phyloP scores from a whole-genome alignment of 2,888 invertebrate species.

The Portevinia maculata region DNA sequence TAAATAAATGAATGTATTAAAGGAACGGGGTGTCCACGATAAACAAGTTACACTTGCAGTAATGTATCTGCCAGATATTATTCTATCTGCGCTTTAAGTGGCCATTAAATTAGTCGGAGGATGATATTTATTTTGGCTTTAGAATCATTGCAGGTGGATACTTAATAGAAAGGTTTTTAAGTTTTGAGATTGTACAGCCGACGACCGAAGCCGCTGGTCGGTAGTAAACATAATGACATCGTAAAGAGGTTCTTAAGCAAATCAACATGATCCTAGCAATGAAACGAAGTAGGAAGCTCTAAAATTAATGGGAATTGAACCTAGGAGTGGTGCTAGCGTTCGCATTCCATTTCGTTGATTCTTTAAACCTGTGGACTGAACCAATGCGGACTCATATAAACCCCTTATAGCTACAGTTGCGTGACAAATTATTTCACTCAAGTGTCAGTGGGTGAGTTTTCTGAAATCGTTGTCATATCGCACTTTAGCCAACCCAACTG shows the following conservation, averaged over 20 bases:
- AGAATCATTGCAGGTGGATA: constrained; percentile 22
- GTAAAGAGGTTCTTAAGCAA: constrained; percentile 3
- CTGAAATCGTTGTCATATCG: constrained; percentile 8
- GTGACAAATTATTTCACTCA: constrained; percentile 32
- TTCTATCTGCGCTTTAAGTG: constrained; percentile 31
- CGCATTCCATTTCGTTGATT: neutral
- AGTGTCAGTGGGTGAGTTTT: constrained; percentile 22
- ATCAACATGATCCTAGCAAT: constrained; percentile 9
- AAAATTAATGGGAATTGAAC: neutral
- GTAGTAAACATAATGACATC: constrained; percentile 19
- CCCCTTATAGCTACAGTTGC: neutral
- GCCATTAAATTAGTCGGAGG: constrained; percentile 29
- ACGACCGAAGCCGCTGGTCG: too few species aligned
- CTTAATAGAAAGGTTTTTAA: constrained; percentile 26
- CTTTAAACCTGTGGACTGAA: too few species aligned
- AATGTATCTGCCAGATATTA: constrained; percentile 8
- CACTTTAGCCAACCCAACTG: constrained; percentile 28
- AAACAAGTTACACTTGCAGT: neutral
- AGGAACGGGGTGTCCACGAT: neutral
- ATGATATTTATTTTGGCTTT: neutral
- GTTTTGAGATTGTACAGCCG: constrained; percentile 10
- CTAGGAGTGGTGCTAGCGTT: neutral
- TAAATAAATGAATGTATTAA: constrained; percentile 17
- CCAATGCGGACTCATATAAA: neutral
- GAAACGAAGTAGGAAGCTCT: neutral